Evolutionary conservation across 2,888 invertebrate genomes (phyloP).

Genomic region (Diplolepis rosae): DNA sequence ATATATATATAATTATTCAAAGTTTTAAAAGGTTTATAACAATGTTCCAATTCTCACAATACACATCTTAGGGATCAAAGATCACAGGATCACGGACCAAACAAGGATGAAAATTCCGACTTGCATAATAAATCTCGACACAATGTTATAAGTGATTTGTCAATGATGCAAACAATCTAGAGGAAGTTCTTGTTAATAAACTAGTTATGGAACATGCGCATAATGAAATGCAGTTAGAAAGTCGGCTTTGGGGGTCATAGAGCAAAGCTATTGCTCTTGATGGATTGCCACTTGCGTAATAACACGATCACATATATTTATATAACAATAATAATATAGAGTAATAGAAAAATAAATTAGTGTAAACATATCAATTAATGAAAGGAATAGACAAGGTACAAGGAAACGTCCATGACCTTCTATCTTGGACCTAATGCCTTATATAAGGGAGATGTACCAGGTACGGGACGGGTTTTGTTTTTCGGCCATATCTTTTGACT

Average conservation of each 20-base stretch:
- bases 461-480: too few species aligned
- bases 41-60: background rate
- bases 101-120: background rate
- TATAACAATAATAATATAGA: conserved; percentile 32
- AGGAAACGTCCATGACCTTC: conserved; percentile 38
- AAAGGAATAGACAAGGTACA: conserved; percentile 18
- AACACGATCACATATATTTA: conserved; percentile 26
- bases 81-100: conserved; percentile 4
- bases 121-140: conserved; percentile 4
- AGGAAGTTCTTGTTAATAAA: conserved; percentile 36
- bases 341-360: conserved; percentile 8
- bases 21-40: too few species aligned
- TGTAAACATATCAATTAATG: conserved; percentile 27
- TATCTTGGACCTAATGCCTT: conserved; percentile 20
- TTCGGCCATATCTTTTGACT: too few species aligned
- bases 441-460: too few species aligned
- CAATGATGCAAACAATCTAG: conserved; percentile 32
- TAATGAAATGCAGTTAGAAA: conserved; percentile 57
- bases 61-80: background rate
- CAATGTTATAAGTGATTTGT: conserved; percentile 21
- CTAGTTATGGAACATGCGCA: conserved; percentile 29
- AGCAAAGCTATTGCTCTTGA: conserved; percentile 58
- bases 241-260: conserved; percentile 59
- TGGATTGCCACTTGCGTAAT: conserved; percentile 35
- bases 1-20: too few species aligned